Evolutionary conservation across 2,113 vertebrate genomes (phyloP).

Genomic region (Pluvialis apricaria): DNA sequence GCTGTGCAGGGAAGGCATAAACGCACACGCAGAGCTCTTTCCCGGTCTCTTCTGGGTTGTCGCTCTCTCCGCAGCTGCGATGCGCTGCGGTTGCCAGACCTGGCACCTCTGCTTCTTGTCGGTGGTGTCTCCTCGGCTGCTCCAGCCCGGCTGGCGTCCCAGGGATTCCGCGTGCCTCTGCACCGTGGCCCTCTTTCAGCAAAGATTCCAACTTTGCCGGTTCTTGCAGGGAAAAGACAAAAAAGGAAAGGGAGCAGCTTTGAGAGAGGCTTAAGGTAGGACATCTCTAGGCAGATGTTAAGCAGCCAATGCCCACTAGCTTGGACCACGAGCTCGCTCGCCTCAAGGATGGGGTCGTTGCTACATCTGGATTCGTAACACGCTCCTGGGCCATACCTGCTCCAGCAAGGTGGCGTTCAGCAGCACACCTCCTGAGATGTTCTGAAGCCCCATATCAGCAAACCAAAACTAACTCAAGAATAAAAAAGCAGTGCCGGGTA

Average conservation of each 20-base stretch:
- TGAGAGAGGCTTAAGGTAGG: not conserved
- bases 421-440: not conserved
- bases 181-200: accelerated
- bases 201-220: no score
- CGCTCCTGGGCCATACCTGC: not conserved
- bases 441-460: not conserved
- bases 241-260: not conserved
- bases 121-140: not conserved
- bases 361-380: not conserved
- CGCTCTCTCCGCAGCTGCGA: not conserved
- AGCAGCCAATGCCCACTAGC: not conserved
- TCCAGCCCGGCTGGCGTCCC: not conserved
- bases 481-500: not conserved
- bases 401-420: not conserved
- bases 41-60: not conserved
- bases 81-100: not conserved
- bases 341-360: no score
- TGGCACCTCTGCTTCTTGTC: not conserved
- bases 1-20: not conserved
- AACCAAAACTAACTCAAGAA: not conserved
- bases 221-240: not conserved
- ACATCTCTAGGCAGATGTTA: not conserved
- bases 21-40: not conserved
- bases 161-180: not conserved
- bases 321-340: not conserved